Evolutionary conservation across 1,140 invertebrate species (phyloP).

Genomic region (Cydia strobilella): DNA sequence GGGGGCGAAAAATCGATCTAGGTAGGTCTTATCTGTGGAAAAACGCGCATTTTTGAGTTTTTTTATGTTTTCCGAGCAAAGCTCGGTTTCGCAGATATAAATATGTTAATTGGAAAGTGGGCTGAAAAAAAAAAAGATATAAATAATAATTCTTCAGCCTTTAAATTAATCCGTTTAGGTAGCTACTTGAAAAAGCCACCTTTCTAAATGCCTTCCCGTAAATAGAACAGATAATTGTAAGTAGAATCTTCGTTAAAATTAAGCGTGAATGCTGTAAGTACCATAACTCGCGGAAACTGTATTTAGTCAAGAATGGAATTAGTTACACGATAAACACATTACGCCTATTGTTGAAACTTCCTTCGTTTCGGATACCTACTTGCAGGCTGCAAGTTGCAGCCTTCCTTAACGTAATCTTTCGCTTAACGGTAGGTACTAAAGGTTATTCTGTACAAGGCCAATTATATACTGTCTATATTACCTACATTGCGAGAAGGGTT

Average conservation of each 20-base stretch:
- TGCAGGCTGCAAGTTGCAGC: too few species aligned
- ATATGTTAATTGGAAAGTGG: too few species aligned
- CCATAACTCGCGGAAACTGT: background rate
- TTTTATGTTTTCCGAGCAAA: too few species aligned
- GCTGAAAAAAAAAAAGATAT: too few species aligned
- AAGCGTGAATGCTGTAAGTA: background rate
- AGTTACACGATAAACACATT: slow-evolving; percentile 22
- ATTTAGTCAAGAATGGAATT: slow-evolving; percentile 2
- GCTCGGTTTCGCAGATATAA: too few species aligned
- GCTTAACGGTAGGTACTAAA: slow-evolving; percentile 10
- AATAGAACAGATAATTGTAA: background rate
- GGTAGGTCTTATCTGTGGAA: too few species aligned
- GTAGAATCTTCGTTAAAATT: background rate
- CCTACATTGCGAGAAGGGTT: background rate
- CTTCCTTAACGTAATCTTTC: slow-evolving; percentile 15
- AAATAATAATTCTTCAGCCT: too few species aligned
- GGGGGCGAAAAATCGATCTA: too few species aligned
- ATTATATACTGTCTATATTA: background rate
- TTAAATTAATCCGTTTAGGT: too few species aligned
- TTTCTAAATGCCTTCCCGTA: background rate
- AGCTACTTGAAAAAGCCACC: background rate
- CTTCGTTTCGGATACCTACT: slow-evolving; percentile 17
- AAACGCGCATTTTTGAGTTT: too few species aligned
- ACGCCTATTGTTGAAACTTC: slow-evolving; percentile 15
- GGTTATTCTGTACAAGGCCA: slow-evolving; percentile 11